A percentile compares a stretch with the other conserved stretches of the same genome.
Conservation (phyloP, 2,888 invertebrate species). For the Neoscelio sp. region DNA sequence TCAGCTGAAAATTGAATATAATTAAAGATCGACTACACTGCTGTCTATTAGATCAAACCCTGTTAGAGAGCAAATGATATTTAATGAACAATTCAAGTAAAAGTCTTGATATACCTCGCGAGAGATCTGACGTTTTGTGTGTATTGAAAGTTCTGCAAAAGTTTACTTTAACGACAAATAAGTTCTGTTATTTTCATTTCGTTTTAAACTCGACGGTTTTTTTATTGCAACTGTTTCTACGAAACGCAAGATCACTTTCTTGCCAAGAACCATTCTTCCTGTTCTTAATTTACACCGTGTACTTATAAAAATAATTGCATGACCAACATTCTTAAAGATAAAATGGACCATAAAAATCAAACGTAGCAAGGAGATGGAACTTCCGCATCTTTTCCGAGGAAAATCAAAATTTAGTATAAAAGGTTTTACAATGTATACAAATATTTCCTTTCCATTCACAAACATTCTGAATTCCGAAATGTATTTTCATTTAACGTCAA, state of each 20-base stretch:
- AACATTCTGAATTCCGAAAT: background rate
- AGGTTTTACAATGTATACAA: too few species aligned
- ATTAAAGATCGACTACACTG: slow-evolving; percentile 26
- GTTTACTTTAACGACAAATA: slow-evolving; percentile 1
- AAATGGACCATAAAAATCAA: too few species aligned
- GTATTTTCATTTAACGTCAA: slow-evolving; percentile 2
- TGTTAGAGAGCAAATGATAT: slow-evolving; percentile 1
- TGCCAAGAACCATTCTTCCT: background rate
- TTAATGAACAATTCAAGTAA: background rate
- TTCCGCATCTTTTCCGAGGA: too few species aligned
- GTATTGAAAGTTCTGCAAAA: too few species aligned
- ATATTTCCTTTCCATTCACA: background rate
- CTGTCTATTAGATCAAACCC: slow-evolving; percentile 10
- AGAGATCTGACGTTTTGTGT: slow-evolving; percentile 1
- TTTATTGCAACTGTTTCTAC: slow-evolving; percentile 4
- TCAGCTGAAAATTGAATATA: slow-evolving; percentile 38
- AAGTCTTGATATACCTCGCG: background rate
- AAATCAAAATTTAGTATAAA: too few species aligned
- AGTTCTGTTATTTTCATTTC: slow-evolving; percentile 12
- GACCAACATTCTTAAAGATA: too few species aligned
- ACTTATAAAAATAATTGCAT: too few species aligned
- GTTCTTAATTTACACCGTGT: background rate
- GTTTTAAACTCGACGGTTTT: slow-evolving; percentile 17
- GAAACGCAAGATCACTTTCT: slow-evolving; percentile 1
- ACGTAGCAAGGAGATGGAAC: too few species aligned